Conservation (phyloP, 2,888 invertebrate species). For the Capitulum mitella region DNA sequence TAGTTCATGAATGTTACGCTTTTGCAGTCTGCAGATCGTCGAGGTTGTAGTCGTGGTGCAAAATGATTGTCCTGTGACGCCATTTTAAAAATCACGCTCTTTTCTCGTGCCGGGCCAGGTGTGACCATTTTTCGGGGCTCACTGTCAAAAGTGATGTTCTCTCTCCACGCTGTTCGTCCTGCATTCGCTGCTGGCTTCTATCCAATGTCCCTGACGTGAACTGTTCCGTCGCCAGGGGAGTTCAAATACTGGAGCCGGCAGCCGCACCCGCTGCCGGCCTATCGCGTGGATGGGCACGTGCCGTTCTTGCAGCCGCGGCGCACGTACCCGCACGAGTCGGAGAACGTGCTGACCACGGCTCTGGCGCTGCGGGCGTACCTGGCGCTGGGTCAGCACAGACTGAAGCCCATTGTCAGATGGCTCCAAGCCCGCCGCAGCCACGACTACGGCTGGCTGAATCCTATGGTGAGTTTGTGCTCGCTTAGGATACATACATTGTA, state of each 20-base stretch:
- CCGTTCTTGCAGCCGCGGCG: constrained; percentile 80
- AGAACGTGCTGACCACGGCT: constrained; percentile 86
- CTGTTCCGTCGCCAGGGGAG: constrained; percentile 52
- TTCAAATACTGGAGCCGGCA: constrained; percentile 79
- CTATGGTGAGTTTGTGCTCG: not conserved
- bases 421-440: constrained; percentile 75
- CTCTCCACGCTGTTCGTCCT: too few species aligned
- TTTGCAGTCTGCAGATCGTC: too few species aligned
- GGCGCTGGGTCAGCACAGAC: constrained; percentile 68
- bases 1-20: too few species aligned
- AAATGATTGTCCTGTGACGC: too few species aligned
- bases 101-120: too few species aligned
- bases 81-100: too few species aligned
- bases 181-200: too few species aligned
- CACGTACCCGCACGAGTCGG: constrained; percentile 79
- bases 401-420: constrained; percentile 84
- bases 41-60: too few species aligned
- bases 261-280: constrained; percentile 68
- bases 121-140: too few species aligned
- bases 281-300: constrained; percentile 82
- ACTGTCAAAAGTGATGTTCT: too few species aligned
- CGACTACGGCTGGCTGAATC: constrained; percentile 72
- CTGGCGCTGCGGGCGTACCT: constrained; percentile 85
- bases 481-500: too few species aligned
- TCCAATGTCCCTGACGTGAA: not conserved